Conservation (phyloP, 1,140 invertebrate species). For the Caenorhabditis brenneri region DNA sequence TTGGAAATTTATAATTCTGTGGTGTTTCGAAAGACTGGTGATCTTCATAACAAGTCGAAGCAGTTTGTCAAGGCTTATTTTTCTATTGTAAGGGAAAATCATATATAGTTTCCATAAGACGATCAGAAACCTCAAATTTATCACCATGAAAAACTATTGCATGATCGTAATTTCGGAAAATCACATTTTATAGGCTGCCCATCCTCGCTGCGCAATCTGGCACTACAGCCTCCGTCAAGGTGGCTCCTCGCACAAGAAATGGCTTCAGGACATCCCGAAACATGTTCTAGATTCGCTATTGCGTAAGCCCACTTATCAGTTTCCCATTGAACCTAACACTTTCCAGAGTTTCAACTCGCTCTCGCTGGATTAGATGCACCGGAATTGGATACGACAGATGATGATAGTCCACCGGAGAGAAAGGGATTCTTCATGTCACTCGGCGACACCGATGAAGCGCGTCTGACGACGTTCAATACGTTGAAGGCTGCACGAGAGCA, state of each 20-base stretch:
- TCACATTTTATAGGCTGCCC: neutral
- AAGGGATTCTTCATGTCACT: neutral
- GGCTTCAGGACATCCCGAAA: conserved; percentile 14
- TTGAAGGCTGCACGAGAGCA: neutral
- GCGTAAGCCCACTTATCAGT: neutral
- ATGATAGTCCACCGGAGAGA: no score
- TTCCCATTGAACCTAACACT: neutral
- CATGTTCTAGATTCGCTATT: neutral
- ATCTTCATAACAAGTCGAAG: neutral
- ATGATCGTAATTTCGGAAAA: neutral
- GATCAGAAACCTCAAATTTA: no score
- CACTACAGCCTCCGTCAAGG: conserved; percentile 15
- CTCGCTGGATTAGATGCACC: neutral
- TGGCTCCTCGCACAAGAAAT: neutral
- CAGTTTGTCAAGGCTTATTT: neutral
- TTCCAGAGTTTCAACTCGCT: neutral
- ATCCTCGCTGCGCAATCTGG: neutral
- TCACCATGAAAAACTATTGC: neutral
- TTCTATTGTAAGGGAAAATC: neutral
- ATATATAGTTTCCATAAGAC: no score
- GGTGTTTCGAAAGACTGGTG: conserved; percentile 2
- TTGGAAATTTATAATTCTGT: conserved; percentile 3
- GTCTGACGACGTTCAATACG: neutral
- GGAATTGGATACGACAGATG: neutral
- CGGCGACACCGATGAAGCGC: neutral